Evolutionary conservation across 2,113 vertebrate species (phyloP), one percentile per base, ranked within the genome.

Genomic region (Thermophis baileyi): DNA sequence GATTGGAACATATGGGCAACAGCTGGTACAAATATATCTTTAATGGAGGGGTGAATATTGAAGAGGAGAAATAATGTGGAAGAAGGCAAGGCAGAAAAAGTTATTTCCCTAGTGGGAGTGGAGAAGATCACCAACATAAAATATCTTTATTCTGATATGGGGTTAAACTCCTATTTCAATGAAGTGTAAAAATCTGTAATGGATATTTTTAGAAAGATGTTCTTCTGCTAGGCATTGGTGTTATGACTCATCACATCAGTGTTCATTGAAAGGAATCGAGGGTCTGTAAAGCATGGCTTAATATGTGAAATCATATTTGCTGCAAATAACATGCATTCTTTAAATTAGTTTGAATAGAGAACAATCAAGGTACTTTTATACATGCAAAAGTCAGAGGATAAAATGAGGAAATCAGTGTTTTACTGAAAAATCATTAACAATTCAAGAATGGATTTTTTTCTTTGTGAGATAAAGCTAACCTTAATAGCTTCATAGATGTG

Each of bases 131-230:
- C 4, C 25, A 74, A 40, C 46, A 87, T 18, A 16, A 14, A 49
- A n/a, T 4, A 7, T 0, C 2, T 0, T 74, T 81, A 51, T 81
- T 69, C 49, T 81, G 6, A 46, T 91, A 11, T 20, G 55, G 1
- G 6, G 4, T 91, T 92, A 47, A 60, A 92, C 93, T 88, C 10
- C 91, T 88, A 92, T 69, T 40, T 30, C 55, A 57, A 89, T 91
- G 88, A 89, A 44, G 22, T 54, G 35, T 46, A 92, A 94, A 94
- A 81, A 91, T 1, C 1, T 85, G 6, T 3, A 88, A 24, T 30
- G 55, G 57, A 47, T 93, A 93, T 91, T 93, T 95, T 94, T 91
- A 93, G 93, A 90, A 86, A 94, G 85, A 2, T 44, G 49, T 95
- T 93, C 24, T 40, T 25, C 93, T 69, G 94, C 12, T 91, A 93